These are phyloP conservation scores for Carcinoscorpius rotundicauda DNA, from an alignment of 1,140 invertebrate species.

Conservation along the genomic window DNA sequence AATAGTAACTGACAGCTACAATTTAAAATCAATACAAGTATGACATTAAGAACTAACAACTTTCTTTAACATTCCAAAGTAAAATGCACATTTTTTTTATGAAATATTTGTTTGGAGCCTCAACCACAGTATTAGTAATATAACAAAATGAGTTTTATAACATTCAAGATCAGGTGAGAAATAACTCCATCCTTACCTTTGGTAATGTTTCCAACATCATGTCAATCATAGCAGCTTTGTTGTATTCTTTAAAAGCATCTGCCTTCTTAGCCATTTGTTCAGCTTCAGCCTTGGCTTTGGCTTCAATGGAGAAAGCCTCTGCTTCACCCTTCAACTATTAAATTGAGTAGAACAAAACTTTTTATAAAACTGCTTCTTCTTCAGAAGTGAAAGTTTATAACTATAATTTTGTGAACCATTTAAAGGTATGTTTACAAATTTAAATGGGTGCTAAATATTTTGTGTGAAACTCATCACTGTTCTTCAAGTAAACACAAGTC, in stretches of 20 bases:
- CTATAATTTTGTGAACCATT: no score
- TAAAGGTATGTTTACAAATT: no score
- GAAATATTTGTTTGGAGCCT: no score
- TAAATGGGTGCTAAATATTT: no score
- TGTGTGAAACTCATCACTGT: no score
- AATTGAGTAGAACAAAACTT: conserved; percentile 4
- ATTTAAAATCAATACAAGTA: no score
- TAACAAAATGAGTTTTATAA: conserved; percentile 8
- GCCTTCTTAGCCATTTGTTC: conserved; percentile 95
- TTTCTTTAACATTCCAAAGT: no score
- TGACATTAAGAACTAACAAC: no score
- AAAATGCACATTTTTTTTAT: no score
- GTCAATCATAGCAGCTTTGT: conserved; percentile 90
- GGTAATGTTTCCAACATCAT: conserved; percentile 92
- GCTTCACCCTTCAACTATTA: conserved; percentile 52
- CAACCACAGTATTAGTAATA: conserved; percentile 6
- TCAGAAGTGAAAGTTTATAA: no score
- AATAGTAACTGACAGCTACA: no score
- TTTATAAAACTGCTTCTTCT: no score
- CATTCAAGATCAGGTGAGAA: conserved; percentile 4
- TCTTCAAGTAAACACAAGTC: conserved; percentile 22
- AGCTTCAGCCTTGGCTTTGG: conserved; percentile 87
- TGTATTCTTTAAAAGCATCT: conserved; percentile 90
- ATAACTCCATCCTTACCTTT: conserved; percentile 48
- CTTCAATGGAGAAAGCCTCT: conserved; percentile 84